Percentiles rank a stretch among this genome's conserved stretches.
Evolutionary conservation across 2,113 vertebrate genomes (phyloP).

Genomic region (Oriolus oriolus): DNA sequence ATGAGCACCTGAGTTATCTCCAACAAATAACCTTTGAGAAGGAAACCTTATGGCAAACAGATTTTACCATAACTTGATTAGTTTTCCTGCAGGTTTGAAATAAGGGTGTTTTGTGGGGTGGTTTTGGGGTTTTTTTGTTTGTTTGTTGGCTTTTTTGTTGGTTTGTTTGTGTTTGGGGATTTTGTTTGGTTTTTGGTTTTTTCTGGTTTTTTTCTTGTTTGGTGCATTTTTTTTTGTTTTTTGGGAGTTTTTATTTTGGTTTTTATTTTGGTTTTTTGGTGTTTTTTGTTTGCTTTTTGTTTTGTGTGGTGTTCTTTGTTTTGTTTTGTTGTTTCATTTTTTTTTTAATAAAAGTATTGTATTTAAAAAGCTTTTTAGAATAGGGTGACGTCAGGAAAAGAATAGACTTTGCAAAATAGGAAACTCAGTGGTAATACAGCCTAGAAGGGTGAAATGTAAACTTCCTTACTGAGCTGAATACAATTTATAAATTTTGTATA

Average conservation of each 20-base stretch:
- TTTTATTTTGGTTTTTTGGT: neutral
- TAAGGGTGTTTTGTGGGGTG: neutral
- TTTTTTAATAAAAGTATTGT: neutral
- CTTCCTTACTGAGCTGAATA: conserved; percentile 7
- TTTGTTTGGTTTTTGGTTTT: neutral
- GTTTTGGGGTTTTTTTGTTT: neutral
- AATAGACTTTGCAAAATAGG: neutral
- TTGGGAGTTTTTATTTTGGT: too few species aligned
- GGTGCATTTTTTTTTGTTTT: neutral
- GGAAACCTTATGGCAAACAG: neutral
- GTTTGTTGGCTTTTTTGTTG: neutral
- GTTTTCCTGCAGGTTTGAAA: neutral
- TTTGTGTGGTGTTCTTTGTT: neutral
- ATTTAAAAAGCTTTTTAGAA: neutral
- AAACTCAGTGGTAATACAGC: neutral
- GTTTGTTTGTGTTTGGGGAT: too few species aligned
- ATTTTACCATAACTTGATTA: neutral
- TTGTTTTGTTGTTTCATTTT: too few species aligned
- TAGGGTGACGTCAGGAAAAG: neutral
- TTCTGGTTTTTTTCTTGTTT: too few species aligned
- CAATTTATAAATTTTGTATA: conserved; percentile 20
- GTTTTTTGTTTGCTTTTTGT: neutral
- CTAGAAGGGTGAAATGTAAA: conserved; percentile 18
- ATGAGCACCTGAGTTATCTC: neutral
- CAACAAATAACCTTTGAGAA: neutral